Percentiles rank a stretch among this genome's conserved stretches.
phyloP scores from a whole-genome alignment of 2,888 invertebrate species.

The Brachylomia viminalis region DNA sequence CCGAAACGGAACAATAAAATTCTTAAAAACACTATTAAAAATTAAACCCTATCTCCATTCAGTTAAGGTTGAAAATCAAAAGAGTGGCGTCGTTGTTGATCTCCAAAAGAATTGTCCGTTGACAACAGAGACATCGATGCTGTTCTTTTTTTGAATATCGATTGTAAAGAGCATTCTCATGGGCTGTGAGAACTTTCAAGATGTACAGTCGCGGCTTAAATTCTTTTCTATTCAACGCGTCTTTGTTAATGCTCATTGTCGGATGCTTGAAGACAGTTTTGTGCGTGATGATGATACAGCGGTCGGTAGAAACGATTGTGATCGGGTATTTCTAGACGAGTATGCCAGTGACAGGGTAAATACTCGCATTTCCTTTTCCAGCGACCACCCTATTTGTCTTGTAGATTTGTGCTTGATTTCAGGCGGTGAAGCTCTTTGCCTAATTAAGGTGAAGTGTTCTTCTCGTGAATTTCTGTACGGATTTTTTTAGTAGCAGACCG shows the following conservation, averaged over 20 bases:
- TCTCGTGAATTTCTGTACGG: background rate
- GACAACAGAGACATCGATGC: conserved; percentile 90
- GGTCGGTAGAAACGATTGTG: conserved; percentile 54
- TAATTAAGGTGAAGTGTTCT: background rate
- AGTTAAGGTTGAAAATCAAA: conserved; percentile 68
- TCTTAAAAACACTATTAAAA: conserved; percentile 60
- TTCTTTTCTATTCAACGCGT: conserved; percentile 83
- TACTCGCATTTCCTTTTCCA: conserved; percentile 72
- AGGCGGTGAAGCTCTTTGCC: background rate
- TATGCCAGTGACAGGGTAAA: conserved; percentile 73
- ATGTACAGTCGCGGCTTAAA: conserved; percentile 83
- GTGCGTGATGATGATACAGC: conserved; percentile 75
- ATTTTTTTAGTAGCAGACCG: background rate
- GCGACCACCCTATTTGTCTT: conserved; percentile 34
- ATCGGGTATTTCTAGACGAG: conserved; percentile 63
- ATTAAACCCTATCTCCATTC: conserved; percentile 62
- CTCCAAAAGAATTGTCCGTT: conserved; percentile 88
- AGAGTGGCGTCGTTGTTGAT: conserved; percentile 73
- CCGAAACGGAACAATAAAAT: conserved; percentile 86
- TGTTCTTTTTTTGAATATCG: conserved; percentile 90
- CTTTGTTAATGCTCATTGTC: conserved; percentile 79
- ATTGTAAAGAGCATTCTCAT: conserved; percentile 90
- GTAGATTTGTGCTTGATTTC: background rate
- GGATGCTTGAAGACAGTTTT: conserved; percentile 66
- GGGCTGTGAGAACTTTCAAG: conserved; percentile 88